A percentile compares a stretch with the other conserved stretches of the same genome.
These are phyloP conservation scores for Cydia strobilella DNA, from an alignment of 1,140 invertebrate species.

Conservation along the genomic window DNA sequence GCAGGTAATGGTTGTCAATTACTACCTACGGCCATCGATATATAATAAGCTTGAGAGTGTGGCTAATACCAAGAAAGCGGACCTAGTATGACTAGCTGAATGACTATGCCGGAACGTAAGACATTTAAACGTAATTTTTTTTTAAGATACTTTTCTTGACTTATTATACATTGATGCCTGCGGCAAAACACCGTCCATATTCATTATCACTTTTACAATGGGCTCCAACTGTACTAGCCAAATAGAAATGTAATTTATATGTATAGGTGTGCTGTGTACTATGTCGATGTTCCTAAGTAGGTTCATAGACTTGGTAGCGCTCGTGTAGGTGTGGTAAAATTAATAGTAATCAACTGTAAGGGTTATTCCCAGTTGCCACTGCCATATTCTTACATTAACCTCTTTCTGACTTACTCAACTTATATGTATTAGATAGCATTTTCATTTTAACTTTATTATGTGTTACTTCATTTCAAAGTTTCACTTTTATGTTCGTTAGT, in stretches of 20 bases:
- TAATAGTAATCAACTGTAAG: neutral
- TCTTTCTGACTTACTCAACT: neutral
- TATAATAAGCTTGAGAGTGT: neutral
- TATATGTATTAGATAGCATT: neutral
- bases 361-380: neutral
- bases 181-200: conserved; percentile 19
- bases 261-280: neutral
- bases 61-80: neutral
- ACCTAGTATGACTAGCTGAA: no score
- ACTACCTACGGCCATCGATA: neutral
- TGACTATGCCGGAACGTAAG: neutral
- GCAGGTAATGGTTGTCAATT: neutral
- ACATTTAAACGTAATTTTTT: neutral
- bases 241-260: conserved; percentile 6
- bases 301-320: conserved; percentile 5
- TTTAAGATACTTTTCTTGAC: neutral
- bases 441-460: no score
- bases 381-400: neutral
- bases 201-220: neutral
- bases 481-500: no score
- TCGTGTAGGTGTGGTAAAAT: conserved; percentile 1
- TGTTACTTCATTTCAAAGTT: no score
- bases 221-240: neutral
- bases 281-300: conserved; percentile 18
- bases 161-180: neutral